Evolutionary conservation across 2,888 invertebrate genomes (phyloP).

Genomic region (Alviniconcha strummeri): DNA sequence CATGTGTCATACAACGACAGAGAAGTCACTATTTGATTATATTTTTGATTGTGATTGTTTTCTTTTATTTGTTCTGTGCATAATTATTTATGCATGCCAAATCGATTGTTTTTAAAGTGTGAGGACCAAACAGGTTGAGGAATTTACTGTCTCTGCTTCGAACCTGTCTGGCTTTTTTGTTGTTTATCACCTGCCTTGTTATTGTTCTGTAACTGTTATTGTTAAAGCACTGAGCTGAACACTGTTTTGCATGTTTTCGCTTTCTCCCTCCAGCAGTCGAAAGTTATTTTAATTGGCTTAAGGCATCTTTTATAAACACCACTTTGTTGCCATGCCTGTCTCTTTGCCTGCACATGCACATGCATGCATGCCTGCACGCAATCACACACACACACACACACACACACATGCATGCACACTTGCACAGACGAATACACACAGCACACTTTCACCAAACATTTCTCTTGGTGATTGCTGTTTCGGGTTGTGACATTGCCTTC

Average conservation of each 20-base stretch:
- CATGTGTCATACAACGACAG: too few relatives aligned
- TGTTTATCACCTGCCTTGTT: neutral
- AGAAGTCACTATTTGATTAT: too few relatives aligned
- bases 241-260: neutral
- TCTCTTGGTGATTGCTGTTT: neutral
- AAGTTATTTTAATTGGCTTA: too few relatives aligned
- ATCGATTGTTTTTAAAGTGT: too few relatives aligned
- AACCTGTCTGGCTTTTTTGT: neutral
- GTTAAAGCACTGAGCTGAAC: neutral
- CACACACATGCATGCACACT: neutral
- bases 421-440: neutral
- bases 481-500: too few relatives aligned
- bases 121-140: too few relatives aligned
- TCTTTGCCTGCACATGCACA: neutral
- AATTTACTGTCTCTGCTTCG: neutral
- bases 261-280: neutral
- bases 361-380: neutral
- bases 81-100: neutral
- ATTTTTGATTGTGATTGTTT: neutral
- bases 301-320: neutral
- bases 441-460: neutral
- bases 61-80: neutral
- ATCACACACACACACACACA: neutral
- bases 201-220: neutral
- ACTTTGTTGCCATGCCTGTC: neutral